These are phyloP conservation scores for Anneissia japonica DNA, from an alignment of 35 echinoderm and acorn worm species.

Conservation along the genomic window DNA sequence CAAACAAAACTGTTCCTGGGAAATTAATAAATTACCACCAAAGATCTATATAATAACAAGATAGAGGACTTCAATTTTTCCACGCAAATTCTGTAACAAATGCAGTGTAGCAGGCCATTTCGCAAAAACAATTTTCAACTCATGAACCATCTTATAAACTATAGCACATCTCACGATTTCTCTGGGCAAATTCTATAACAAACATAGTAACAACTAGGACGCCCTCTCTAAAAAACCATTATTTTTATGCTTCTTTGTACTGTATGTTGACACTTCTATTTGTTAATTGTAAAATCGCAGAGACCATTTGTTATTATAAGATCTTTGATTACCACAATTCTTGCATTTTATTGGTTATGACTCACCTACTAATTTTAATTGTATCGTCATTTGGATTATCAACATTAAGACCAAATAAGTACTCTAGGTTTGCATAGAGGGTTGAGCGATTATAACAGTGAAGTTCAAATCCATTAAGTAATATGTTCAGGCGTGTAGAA, in stretches of 20 bases:
- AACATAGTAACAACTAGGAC: no score
- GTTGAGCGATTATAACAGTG: conserved; percentile 80
- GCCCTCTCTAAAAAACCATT: no score
- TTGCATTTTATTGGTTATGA: background rate
- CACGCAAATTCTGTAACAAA: no score
- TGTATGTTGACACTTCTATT: background rate
- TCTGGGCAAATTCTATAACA: no score
- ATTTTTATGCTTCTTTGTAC: background rate
- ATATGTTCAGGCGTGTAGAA: conserved; percentile 51
- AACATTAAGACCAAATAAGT: conserved; percentile 40
- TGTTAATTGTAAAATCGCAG: background rate
- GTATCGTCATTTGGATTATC: conserved; percentile 18
- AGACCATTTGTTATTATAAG: background rate
- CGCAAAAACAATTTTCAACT: no score
- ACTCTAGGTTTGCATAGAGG: conserved; percentile 55
- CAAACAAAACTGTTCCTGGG: no score
- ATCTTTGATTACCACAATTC: conserved; percentile 15
- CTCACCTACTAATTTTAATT: conserved; percentile 10
- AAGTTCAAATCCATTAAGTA: conserved; percentile 67
- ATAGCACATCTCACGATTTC: no score
- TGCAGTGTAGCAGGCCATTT: no score
- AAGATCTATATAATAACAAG: no score
- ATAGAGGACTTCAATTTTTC: no score
- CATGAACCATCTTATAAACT: no score
- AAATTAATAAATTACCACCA: no score